These are phyloP conservation scores for Aphidius gifuensis DNA, from an alignment of 1,140 invertebrate genomes.

Conservation along the genomic window DNA sequence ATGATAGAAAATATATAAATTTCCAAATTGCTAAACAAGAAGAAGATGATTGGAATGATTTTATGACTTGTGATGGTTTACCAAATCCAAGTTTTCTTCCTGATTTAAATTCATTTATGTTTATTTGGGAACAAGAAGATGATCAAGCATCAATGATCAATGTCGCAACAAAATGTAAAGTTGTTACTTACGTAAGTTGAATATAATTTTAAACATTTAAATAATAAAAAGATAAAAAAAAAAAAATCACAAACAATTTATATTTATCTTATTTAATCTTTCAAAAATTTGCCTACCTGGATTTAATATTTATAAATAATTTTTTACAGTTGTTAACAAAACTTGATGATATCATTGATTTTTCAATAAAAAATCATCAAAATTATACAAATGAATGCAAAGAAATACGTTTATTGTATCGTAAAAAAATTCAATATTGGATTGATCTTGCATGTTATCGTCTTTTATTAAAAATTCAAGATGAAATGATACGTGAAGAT, in stretches of 20 bases:
- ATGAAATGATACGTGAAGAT: conserved; percentile 52
- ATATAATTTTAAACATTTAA: conserved; percentile 15
- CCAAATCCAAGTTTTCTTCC: conserved; percentile 59
- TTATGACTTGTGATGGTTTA: conserved; percentile 63
- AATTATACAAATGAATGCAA: conserved; percentile 50
- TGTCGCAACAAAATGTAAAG: conserved; percentile 36
- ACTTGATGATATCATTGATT: conserved; percentile 51
- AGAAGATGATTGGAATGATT: conserved; percentile 57
- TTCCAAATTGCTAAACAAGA: conserved; percentile 25
- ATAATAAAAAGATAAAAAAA: neutral
- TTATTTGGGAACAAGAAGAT: conserved; percentile 58
- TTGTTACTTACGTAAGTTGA: conserved; percentile 41
- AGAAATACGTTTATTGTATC: conserved; percentile 50
- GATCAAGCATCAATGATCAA: conserved; percentile 49
- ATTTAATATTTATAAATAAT: neutral
- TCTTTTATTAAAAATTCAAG: conserved; percentile 56
- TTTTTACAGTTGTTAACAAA: conserved; percentile 48
- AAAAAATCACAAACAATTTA: neutral
- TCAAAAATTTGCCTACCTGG: neutral
- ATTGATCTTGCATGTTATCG: conserved; percentile 56
- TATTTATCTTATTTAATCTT: conserved; percentile 1
- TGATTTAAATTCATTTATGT: conserved; percentile 63
- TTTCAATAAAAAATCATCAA: conserved; percentile 29
- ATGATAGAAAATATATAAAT: conserved; percentile 29
- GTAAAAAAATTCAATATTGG: conserved; percentile 51